phyloP scores from a whole-genome alignment of 2,797 vertebrate genomes.

The Alectoris magna region DNA sequence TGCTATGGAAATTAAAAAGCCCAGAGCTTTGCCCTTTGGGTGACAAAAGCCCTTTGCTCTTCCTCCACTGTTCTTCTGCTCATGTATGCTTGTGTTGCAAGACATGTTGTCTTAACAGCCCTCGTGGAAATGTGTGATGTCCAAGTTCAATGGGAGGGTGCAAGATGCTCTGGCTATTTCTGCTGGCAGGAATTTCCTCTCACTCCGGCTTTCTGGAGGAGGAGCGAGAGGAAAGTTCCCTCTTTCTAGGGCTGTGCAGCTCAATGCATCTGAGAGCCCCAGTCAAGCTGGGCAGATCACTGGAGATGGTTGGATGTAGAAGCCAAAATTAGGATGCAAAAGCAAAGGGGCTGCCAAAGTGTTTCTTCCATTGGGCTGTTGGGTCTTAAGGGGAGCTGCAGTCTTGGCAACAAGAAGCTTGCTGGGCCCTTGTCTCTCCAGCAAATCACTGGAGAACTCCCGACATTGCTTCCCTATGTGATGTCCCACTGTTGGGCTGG shows the following conservation, averaged over 20 bases:
- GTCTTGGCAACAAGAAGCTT: background rate
- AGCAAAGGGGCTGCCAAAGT: background rate
- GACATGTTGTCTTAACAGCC: background rate
- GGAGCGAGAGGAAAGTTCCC: background rate
- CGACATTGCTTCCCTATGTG: background rate
- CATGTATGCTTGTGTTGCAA: background rate
- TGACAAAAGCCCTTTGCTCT: background rate
- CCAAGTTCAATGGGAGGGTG: background rate
- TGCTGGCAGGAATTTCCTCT: background rate
- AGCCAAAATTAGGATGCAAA: background rate
- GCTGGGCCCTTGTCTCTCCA: rapidly evolving
- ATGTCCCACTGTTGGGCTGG: background rate
- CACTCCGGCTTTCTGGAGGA: background rate
- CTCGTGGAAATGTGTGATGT: background rate
- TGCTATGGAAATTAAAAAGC: background rate
- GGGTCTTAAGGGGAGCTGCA: background rate
- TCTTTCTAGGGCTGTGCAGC: background rate
- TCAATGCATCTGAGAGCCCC: background rate
- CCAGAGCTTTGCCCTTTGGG: background rate
- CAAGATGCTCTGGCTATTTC: background rate
- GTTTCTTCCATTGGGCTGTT: background rate
- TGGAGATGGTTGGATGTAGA: background rate
- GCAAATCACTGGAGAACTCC: background rate
- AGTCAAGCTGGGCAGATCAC: background rate
- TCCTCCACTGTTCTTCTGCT: background rate